Evolutionary conservation across 2,888 invertebrate species (phyloP).

Genomic region (Eudasyphora cyanicolor): DNA sequence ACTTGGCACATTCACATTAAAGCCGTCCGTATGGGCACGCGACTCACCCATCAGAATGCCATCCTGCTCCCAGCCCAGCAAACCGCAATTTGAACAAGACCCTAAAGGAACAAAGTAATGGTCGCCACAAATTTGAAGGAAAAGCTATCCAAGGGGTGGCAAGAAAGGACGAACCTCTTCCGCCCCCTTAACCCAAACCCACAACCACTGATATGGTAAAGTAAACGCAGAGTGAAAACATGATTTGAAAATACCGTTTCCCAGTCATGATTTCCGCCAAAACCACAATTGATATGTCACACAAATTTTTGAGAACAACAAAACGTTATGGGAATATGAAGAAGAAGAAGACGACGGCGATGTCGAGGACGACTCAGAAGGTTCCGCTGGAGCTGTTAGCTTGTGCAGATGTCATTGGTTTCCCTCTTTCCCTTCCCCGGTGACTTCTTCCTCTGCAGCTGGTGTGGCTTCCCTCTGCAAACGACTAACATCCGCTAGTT

Average conservation of each 20-base stretch:
- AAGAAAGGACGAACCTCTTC: not conserved
- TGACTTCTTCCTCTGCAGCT: too few species aligned
- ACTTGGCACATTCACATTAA: not conserved
- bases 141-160: too few species aligned
- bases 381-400: not conserved
- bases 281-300: constrained; percentile 37
- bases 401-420: constrained; percentile 29
- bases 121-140: not conserved
- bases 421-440: too few species aligned
- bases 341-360: not conserved
- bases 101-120: not conserved
- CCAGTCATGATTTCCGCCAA: constrained; percentile 19
- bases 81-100: not conserved
- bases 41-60: not conserved
- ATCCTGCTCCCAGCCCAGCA: not conserved
- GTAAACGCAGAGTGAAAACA: not conserved
- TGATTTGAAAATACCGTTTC: not conserved
- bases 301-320: not conserved
- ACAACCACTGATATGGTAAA: too few species aligned
- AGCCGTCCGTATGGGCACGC: too few species aligned
- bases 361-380: not conserved
- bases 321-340: not conserved
- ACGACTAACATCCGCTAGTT: constrained; percentile 14
- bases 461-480: not conserved
- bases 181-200: too few species aligned